phyloP scores from a whole-genome alignment of 2,888 invertebrate species.

The Stenchaetothrips biformis region DNA sequence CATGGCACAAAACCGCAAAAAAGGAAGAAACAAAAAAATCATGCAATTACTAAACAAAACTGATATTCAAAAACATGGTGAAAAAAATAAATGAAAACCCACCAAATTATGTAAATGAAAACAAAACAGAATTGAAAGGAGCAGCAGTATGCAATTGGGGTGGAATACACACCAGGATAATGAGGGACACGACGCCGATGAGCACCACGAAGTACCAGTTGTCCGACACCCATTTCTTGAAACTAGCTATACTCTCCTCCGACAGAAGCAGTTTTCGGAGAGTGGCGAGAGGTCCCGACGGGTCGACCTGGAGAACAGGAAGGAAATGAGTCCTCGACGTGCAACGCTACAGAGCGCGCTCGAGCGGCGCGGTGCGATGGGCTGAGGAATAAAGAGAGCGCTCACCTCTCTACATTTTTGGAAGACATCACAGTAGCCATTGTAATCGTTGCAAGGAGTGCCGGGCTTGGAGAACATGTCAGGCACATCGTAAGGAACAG shows the following conservation, averaged over 20 bases:
- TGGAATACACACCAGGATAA: slow-evolving; percentile 65
- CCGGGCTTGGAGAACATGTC: slow-evolving; percentile 91
- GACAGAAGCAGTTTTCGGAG: slow-evolving; percentile 78
- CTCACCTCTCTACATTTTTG: slow-evolving; percentile 71
- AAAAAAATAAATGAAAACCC: background rate
- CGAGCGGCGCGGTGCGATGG: no score
- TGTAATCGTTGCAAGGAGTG: slow-evolving; percentile 90
- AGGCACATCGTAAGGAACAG: slow-evolving; percentile 82
- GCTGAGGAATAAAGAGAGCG: no score
- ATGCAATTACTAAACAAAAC: background rate
- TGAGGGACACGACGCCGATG: slow-evolving; percentile 65
- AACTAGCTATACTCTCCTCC: slow-evolving; percentile 83
- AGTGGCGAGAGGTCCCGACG: slow-evolving; percentile 86
- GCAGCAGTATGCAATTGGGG: slow-evolving; percentile 30
- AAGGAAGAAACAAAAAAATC: background rate
- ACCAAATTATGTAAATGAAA: background rate
- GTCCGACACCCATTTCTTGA: slow-evolving; percentile 78
- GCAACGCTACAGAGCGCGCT: no score
- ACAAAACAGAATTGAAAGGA: background rate
- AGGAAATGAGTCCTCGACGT: background rate
- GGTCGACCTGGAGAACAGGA: slow-evolving; percentile 61
- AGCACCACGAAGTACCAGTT: slow-evolving; percentile 89
- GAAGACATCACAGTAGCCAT: slow-evolving; percentile 72
- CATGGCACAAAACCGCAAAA: background rate
- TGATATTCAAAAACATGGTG: background rate